Conservation (phyloP, 2,888 invertebrate species). For the Noctua comes region DNA sequence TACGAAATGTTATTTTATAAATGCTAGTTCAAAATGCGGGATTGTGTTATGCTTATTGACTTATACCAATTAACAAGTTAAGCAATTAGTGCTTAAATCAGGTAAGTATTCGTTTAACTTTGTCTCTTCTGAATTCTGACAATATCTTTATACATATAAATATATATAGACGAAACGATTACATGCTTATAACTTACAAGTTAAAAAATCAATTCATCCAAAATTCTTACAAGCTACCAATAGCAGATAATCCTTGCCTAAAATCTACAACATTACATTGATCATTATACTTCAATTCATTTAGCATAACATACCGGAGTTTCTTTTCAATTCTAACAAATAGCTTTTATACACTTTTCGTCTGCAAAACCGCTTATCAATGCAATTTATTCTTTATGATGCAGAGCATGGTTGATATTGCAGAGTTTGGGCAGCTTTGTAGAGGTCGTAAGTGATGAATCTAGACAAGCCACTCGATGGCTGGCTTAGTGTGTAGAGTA, state of each 20-base stretch:
- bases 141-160: constrained; percentile 19
- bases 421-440: constrained; percentile 26
- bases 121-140: background rate
- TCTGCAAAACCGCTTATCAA: constrained; percentile 19
- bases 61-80: constrained; percentile 1
- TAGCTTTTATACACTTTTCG: constrained; percentile 4
- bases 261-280: constrained; percentile 13
- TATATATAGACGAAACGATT: background rate
- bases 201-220: constrained; percentile 4
- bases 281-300: constrained; percentile 16
- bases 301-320: constrained; percentile 50
- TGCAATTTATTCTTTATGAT: constrained; percentile 9
- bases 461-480: constrained; percentile 87
- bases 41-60: background rate
- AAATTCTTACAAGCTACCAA: constrained; percentile 12
- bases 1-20: background rate
- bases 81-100: background rate
- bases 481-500: constrained; percentile 74
- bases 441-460: constrained; percentile 15
- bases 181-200: background rate
- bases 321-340: constrained; percentile 36
- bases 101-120: constrained; percentile 10
- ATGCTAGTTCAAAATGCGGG: constrained; percentile 15
- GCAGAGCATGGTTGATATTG: constrained; percentile 3
- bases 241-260: constrained; percentile 17